Evolutionary conservation across 2,888 invertebrate genomes (phyloP), one percentile per base, ranked within the genome.

Genomic region (Megalurothrips usitatus): DNA sequence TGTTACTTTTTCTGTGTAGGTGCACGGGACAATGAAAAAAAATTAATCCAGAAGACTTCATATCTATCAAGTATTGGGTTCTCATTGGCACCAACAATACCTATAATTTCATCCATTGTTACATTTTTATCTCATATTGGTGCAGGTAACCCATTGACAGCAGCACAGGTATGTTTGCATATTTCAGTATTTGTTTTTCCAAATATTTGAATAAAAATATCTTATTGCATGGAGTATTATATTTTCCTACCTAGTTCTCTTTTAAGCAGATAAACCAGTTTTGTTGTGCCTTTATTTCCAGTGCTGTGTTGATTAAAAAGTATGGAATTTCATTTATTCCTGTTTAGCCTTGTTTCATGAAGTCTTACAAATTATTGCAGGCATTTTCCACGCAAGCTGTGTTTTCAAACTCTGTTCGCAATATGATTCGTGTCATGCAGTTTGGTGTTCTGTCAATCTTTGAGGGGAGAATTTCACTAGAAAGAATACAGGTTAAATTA

Each of bases 11-110:
- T 81, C 81, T 63, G 82, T 83, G 8, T 84, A 91, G 92, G 87
- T 81, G 87, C 90, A 79, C 87, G 92, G 79, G 85, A 86, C 9
- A 86, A 86, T 43, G 92, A 92, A 84, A 87, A 88, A 83, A 84
- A 84, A 1, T 86, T 89, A 82, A 85, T 92, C 17, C 88, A 89
- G 84, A 90, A 89, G 84, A 88, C 89, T 81, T 90, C 90, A 9
- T 91, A 90, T 83, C 88, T 90, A 1, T 90, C 91, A 85, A 91
- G 91, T 84, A 85, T 91, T 79, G 90, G 90, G 82, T 87, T 90
- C 80, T 90, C 91, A 0, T 86, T 90, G 81, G 89, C 91, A 19
- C 89, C 90, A n/a, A 88, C 91, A 52, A 88, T 92, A n/a, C 91
- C 91, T 19, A 88, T 90, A 23, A 87, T 92, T 79, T 89, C 91